Conservation (phyloP, 1,140 invertebrate genomes). For the Pollicipes pollicipes region DNA sequence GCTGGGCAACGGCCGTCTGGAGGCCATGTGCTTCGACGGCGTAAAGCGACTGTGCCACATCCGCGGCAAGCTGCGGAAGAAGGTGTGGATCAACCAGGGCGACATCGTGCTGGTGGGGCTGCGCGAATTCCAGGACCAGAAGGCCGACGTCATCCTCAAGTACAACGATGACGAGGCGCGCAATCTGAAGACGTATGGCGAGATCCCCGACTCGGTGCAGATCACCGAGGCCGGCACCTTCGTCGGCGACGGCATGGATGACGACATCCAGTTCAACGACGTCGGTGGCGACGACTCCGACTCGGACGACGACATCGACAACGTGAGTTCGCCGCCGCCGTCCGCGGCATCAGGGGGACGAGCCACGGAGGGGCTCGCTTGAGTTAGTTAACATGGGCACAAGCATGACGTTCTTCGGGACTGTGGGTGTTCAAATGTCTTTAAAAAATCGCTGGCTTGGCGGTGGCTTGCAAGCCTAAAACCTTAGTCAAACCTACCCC, state of each 20-base stretch:
- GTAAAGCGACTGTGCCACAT: constrained; percentile 97
- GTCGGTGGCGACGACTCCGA: constrained; percentile 45
- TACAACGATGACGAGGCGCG: constrained; percentile 98
- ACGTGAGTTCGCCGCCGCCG: not conserved
- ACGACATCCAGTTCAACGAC: constrained; percentile 86
- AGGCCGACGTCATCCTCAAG: constrained; percentile 98
- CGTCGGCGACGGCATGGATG: constrained; percentile 80
- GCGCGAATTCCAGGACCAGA: constrained; percentile 86
- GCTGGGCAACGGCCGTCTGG: constrained; percentile 95
- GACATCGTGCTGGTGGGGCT: constrained; percentile 90
- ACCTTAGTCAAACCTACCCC: too few species aligned
- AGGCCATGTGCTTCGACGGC: constrained; percentile 99
- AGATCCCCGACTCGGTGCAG: constrained; percentile 92
- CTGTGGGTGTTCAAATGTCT: too few species aligned
- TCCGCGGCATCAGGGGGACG: too few species aligned
- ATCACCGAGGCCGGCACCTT: constrained; percentile 88
- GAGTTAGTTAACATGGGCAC: too few species aligned
- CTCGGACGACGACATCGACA: constrained; percentile 35
- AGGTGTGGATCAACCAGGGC: constrained; percentile 98
- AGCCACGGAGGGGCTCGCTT: too few species aligned
- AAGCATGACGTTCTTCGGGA: too few species aligned
- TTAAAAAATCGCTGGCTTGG: too few species aligned
- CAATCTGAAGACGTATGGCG: constrained; percentile 96
- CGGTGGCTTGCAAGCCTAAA: too few species aligned
- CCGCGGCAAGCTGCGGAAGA: constrained; percentile 90